Base-by-base conservation (phyloP, 2,888 invertebrate genomes). In the Pollenia labialis region DNA sequence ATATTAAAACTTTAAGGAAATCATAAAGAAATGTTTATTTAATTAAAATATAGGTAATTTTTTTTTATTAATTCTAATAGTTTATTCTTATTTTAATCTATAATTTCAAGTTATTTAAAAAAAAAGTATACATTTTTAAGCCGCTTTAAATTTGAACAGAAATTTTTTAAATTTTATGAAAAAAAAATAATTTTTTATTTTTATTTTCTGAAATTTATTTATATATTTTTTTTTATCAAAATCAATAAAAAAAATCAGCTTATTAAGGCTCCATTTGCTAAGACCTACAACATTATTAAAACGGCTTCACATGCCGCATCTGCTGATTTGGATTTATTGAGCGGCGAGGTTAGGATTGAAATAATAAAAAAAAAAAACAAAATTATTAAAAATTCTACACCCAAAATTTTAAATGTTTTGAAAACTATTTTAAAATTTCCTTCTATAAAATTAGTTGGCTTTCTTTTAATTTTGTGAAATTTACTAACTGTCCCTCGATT, bases 281-380 rank as follows among this genome's bases (percentile, higher is more conserved):
- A 98, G 96, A 97, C 98, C 95, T 97, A 97, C 96, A 97, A 96
- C 95, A 97, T 98, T 95, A 96, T 98, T 96, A 97, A 97, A 97
- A 97, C 97, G 94, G 92, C 92, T 87, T 92, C 92, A 88, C 92
- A 92, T 91, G 97, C 96, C 93, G 95, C 96, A 94, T 96, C 96
- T 90, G 95, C 95, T 93, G 96, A 96, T 94, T 94, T 96, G 92
- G 95, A 95, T 91, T 89, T 93, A 89, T 93, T 93, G 94, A 95
- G 93, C 91, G 92, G 93, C 92, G 93, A 93, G 93, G 93, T 93
- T 93, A 93, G 93, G 93, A 93, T 83, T 84, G 68, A 84, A 89
- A 87, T 87, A 89, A 88, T 88, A 89, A 80, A 68, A 69, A 50
- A 89, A 89, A 89, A 84, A 90, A 62, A 89, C 87, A 90, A 90